A percentile compares a stretch with the other conserved stretches of the same genome.
These are phyloP conservation scores for Oryzias dopingdopingensis DNA, from an alignment of 2,797 vertebrate species.

Conservation along the genomic window DNA sequence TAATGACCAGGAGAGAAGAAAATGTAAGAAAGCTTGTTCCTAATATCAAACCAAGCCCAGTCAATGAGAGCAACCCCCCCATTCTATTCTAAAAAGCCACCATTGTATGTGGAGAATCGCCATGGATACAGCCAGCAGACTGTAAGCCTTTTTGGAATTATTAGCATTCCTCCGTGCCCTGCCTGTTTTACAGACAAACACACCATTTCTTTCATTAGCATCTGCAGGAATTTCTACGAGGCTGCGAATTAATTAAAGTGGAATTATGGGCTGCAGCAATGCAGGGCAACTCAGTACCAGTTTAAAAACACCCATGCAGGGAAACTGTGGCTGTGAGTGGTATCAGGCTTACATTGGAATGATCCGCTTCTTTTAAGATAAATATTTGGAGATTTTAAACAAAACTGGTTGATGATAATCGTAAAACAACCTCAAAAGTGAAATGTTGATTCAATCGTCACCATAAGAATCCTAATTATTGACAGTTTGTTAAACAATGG, in stretches of 20 bases:
- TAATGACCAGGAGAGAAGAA: constrained; percentile 64
- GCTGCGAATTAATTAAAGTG: constrained; percentile 81
- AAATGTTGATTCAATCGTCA: neutral
- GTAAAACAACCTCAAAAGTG: constrained; percentile 10
- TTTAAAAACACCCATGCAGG: constrained; percentile 55
- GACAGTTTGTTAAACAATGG: neutral
- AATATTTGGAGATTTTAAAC: too few relatives aligned
- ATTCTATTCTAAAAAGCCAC: constrained; percentile 59
- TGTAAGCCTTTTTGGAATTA: constrained; percentile 83
- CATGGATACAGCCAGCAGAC: constrained; percentile 78
- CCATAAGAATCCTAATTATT: neutral
- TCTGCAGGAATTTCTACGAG: constrained; percentile 74
- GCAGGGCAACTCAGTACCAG: constrained; percentile 58
- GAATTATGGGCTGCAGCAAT: constrained; percentile 75
- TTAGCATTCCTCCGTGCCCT: constrained; percentile 79
- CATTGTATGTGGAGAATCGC: constrained; percentile 77
- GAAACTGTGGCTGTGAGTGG: constrained; percentile 7
- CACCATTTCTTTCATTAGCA: constrained; percentile 65
- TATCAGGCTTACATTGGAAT: too few relatives aligned
- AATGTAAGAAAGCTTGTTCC: constrained; percentile 62
- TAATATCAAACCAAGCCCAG: constrained; percentile 67
- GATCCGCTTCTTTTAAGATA: too few relatives aligned
- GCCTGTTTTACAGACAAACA: constrained; percentile 61
- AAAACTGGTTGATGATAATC: neutral
- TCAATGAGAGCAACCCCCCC: constrained; percentile 40